These are phyloP conservation scores for Salvelinus fontinalis DNA, from an alignment of 2,113 vertebrate genomes.

Conservation along the genomic window DNA sequence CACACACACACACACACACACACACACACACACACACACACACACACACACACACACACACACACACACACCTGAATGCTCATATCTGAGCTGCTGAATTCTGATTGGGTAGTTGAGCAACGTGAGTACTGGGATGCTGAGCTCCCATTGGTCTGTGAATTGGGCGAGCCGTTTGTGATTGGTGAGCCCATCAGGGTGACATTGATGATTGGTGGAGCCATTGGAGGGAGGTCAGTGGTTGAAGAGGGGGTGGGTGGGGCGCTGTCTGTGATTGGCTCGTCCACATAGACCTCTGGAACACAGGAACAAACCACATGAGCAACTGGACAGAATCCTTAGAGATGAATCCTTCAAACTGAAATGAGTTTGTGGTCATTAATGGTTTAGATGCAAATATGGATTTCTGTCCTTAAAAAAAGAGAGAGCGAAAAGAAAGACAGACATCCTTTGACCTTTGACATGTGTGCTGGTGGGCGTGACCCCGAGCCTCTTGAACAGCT, in stretches of 20 bases:
- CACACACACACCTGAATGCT: conserved; percentile 78
- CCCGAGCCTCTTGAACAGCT: conserved; percentile 83
- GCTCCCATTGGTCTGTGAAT: conserved; percentile 80
- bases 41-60: neutral
- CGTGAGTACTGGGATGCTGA: conserved; percentile 81
- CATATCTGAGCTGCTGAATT: conserved; percentile 80
- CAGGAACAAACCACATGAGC: neutral
- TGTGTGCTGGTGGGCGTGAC: conserved; percentile 80
- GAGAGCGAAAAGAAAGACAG: neutral
- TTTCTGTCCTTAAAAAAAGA: neutral
- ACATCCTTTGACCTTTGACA: conserved; percentile 73
- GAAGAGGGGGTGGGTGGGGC: conserved; percentile 33
- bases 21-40: conserved; percentile 3
- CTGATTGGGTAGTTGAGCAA: conserved; percentile 68
- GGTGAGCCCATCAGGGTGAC: conserved; percentile 64
- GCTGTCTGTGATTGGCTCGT: conserved; percentile 63
- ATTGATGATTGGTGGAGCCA: conserved; percentile 54
- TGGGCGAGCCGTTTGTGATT: conserved; percentile 68
- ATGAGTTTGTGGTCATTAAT: too few species aligned
- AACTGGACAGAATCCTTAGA: too few species aligned
- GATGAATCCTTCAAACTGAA: too few species aligned
- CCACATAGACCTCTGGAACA: conserved; percentile 72
- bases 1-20: conserved; percentile 59
- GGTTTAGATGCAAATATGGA: too few species aligned
- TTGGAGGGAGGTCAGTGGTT: conserved; percentile 22